Base-by-base conservation (phyloP, 2,797 vertebrate species). In the Eremophila alpestris region DNA sequence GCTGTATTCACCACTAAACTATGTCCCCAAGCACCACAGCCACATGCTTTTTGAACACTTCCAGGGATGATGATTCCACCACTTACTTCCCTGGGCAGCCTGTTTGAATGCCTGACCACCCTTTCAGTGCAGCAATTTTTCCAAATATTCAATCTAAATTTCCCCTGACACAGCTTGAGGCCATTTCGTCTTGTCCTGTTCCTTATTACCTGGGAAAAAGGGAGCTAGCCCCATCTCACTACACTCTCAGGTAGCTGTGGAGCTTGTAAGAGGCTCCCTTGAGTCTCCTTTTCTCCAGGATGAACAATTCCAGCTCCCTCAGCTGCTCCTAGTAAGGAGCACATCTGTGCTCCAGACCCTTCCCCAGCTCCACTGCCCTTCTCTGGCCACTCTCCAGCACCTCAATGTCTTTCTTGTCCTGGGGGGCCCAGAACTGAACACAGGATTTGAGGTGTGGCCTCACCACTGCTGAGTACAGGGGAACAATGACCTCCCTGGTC, bases 331-430 rank as follows among this genome's bases (percentile, higher is more conserved):
- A 0, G 1, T 6, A 40, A 38, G 38, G 38, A 38, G 38, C 38
- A 71, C 5, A 27, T 15, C 3, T 45, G 30, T 36, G 40, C 34
- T 71, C 34, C 58, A 71, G 26, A 64, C 29, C 15, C 58, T 64
- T 59, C 26, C 19, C 18, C 46, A 65, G n/a, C 5, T 71, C 16
- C 3, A 0, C 0, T 32, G 24, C n/a, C 14, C 56, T 56, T 34
- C 63, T 58, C 56, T 59, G 34, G 30, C 43, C 41, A 1, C 0
- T 1, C 52, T 59, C 34, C 52, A 78, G 34, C 11, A 32, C 8
- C 18, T 52, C 45, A 27, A 2, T 3, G 21, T 20, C 34, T 32
- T 46, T 27, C 43, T 34, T 51, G 24, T 10, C 13, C 9, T 21
- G 6, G 41, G 12, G 8, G 19, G 8, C 18, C 18, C 46, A 59